Evolutionary conservation across 2,113 vertebrate species (phyloP), one percentile per base, ranked within the genome.

Genomic region (Mastomys natalensis): DNA sequence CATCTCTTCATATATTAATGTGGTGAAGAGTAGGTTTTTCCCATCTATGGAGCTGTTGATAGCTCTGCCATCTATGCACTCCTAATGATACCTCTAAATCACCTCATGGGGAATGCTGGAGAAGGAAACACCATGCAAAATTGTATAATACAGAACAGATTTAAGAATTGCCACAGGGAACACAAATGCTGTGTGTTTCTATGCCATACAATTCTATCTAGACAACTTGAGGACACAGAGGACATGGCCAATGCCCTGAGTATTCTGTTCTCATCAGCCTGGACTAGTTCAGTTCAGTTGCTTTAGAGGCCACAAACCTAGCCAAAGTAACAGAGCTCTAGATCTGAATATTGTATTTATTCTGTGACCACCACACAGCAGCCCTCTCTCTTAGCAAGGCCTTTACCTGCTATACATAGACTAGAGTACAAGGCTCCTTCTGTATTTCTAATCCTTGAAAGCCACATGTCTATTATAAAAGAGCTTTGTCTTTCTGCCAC

Each of bases 381-480:
- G 22, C 6, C 70, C 31, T 90, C 43, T 60, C 70, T 89, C 55
- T 53, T 78, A 51, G 31, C 0, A 3, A 68, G 82, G 26, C n/a
- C 40, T 24, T 68, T 0, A 0, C n/a, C 72, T 53, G 72, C 7
- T 64, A 72, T 76, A 72, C 37, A 64, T 0, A 3, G 0, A 10
- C 37, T 68, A 0, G 31, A 74, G 29, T 53, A 37, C 29, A 48
- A 87, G 37, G 68, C 26, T 34, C 64, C 51, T 74, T 87, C 5
- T n/a, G 11, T 29, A 37, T 66, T 89, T 95, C 82, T 60, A 80
- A 81, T 1, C 13, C 21, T 53, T n/a, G 26, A 19, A 88, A 70
- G 12, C 76, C 74, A 90, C 58, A 2, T 19, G 24, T 3, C 55
- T 43, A 84, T 13, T 64, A 8, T 48, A 37, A 72, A 58, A 53